Conservation (phyloP, 2,113 vertebrate species). For the Cyanoliseus patagonus region DNA sequence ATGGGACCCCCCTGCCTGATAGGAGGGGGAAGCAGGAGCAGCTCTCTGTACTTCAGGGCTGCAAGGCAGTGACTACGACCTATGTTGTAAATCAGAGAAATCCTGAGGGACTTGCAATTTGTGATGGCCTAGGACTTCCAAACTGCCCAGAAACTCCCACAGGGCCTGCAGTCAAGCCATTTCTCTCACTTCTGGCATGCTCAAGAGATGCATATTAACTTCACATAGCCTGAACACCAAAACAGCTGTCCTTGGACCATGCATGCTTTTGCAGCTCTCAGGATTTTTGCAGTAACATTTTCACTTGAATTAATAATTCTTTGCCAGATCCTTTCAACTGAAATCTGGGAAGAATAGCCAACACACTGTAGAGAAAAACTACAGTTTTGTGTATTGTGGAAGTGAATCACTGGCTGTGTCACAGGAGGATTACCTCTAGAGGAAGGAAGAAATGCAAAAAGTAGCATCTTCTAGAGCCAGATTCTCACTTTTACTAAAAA, state of each 20-base stretch:
- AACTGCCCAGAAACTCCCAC: not conserved
- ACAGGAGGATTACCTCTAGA: not conserved
- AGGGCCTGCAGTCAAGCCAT: not conserved
- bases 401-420: not conserved
- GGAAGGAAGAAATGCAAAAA: not conserved
- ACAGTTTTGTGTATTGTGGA: not conserved
- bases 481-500: not conserved
- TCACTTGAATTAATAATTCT: not conserved
- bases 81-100: not conserved
- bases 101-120: not conserved
- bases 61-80: not conserved
- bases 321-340: not conserved
- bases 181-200: not conserved
- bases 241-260: not conserved
- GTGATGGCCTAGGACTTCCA: not conserved
- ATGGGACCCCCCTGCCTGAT: accelerated
- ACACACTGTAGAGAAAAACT: not conserved
- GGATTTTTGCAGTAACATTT: not conserved
- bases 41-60: not conserved
- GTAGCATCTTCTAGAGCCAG: not conserved
- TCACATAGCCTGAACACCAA: not conserved
- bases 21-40: not conserved
- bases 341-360: not conserved
- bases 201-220: not conserved
- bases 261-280: not conserved